phyloP scores from a whole-genome alignment of 2,797 vertebrate species.

The Sebastes variabilis region DNA sequence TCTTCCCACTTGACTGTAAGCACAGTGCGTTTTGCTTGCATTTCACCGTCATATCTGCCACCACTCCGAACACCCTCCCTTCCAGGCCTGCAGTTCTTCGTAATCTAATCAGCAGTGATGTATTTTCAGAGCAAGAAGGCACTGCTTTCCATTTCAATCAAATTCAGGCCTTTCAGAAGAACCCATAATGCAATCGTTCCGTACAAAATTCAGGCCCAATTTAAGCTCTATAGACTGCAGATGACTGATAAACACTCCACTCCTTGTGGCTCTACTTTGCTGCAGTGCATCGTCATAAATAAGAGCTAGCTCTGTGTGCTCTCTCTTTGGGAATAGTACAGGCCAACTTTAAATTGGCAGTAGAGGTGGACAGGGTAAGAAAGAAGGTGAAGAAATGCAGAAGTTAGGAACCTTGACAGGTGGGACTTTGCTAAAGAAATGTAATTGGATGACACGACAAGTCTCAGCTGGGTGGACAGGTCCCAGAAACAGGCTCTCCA shows the following conservation, averaged over 20 bases:
- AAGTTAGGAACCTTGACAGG: constrained; percentile 60
- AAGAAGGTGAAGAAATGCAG: constrained; percentile 34
- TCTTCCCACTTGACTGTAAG: constrained; percentile 28
- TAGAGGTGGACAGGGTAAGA: constrained; percentile 28
- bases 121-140: constrained; percentile 74
- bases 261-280: constrained; percentile 50
- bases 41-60: constrained; percentile 53
- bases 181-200: constrained; percentile 77
- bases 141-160: constrained; percentile 81
- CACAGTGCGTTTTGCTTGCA: constrained; percentile 44
- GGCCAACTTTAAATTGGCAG: constrained; percentile 63
- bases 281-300: constrained; percentile 57
- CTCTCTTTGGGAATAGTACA: constrained; percentile 33
- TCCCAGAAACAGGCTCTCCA: constrained; percentile 53
- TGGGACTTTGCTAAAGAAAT: constrained; percentile 62
- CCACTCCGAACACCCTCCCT: constrained; percentile 29
- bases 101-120: constrained; percentile 78
- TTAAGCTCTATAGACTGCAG: constrained; percentile 74
- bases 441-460: constrained; percentile 67
- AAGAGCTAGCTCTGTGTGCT: constrained; percentile 33
- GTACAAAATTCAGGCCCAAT: constrained; percentile 71
- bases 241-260: constrained; percentile 76
- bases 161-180: constrained; percentile 76
- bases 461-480: constrained; percentile 60
- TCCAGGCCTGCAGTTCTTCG: constrained; percentile 54